Evolutionary conservation across 2,113 vertebrate genomes (phyloP).

Genomic region (Promerops cafer): DNA sequence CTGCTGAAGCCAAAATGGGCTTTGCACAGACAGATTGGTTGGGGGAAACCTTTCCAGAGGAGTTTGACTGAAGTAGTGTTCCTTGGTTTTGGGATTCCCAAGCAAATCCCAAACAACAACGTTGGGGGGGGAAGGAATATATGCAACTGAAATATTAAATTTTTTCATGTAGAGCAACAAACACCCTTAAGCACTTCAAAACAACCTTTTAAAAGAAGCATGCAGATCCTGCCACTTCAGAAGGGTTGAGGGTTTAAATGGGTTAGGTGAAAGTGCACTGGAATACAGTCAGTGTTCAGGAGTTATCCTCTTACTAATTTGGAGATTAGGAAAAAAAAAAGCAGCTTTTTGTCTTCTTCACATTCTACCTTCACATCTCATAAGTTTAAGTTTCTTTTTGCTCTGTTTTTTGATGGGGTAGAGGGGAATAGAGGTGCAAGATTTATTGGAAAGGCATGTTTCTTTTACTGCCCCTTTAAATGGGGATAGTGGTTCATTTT

Average conservation of each 20-base stretch:
- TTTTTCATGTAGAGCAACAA: not conserved
- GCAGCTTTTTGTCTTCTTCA: not conserved
- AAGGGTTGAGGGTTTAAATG: not conserved
- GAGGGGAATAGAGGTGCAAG: not conserved
- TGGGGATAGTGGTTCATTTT: not conserved
- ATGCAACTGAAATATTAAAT: not conserved
- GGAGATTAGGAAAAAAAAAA: not conserved
- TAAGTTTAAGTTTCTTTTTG: not conserved
- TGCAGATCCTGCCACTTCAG: not conserved
- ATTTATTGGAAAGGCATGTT: not conserved
- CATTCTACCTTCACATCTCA: not conserved
- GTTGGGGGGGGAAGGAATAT: not conserved
- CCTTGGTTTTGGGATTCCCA: not conserved
- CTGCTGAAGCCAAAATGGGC: not conserved
- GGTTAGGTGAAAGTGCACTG: not conserved
- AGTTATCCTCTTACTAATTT: not conserved
- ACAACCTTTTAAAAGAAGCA: not conserved
- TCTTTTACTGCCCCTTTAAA: not conserved
- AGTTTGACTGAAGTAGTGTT: fast-evolving
- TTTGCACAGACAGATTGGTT: not conserved
- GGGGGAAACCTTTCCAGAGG: not conserved
- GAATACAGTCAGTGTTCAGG: not conserved
- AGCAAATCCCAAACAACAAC: not conserved
- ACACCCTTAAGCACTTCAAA: not conserved
- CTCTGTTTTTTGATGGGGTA: not conserved